phyloP scores from a whole-genome alignment of 2,113 vertebrate species.

The Calidris pugnax region DNA sequence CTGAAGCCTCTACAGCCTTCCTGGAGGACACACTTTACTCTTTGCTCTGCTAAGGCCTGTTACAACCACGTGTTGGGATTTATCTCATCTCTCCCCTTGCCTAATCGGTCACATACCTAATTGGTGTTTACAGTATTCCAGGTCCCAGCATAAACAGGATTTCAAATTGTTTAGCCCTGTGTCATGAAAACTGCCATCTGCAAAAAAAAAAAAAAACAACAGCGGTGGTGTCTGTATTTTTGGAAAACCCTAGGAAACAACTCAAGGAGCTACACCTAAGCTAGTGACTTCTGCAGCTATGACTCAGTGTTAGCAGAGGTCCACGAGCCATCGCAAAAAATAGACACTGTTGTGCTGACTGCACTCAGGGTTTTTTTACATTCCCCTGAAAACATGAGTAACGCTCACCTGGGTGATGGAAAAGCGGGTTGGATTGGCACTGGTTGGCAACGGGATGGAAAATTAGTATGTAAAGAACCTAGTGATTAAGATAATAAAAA shows the following conservation, averaged over 20 bases:
- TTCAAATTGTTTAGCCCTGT: slow-evolving; percentile 37
- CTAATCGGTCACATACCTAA: slow-evolving; percentile 19
- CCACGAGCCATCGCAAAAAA: not conserved
- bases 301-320: slow-evolving; percentile 11
- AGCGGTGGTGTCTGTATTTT: not conserved
- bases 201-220: not conserved
- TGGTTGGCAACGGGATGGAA: slow-evolving; percentile 41
- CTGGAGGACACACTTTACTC: not conserved
- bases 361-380: not conserved
- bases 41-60: slow-evolving; percentile 60
- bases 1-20: not conserved
- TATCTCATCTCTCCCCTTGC: slow-evolving; percentile 64
- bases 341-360: not conserved
- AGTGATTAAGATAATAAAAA: slow-evolving; percentile 68
- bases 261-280: not conserved
- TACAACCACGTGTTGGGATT: slow-evolving; percentile 15
- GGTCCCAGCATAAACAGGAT: slow-evolving; percentile 13
- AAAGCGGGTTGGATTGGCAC: not conserved
- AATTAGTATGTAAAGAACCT: slow-evolving; percentile 65
- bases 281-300: not conserved
- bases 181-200: slow-evolving; percentile 33
- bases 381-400: slow-evolving; percentile 56
- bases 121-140: not conserved
- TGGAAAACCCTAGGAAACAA: not conserved
- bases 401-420: slow-evolving; percentile 57